phyloP scores from a whole-genome alignment of 2,113 vertebrate species.

The Indicator maculatus region DNA sequence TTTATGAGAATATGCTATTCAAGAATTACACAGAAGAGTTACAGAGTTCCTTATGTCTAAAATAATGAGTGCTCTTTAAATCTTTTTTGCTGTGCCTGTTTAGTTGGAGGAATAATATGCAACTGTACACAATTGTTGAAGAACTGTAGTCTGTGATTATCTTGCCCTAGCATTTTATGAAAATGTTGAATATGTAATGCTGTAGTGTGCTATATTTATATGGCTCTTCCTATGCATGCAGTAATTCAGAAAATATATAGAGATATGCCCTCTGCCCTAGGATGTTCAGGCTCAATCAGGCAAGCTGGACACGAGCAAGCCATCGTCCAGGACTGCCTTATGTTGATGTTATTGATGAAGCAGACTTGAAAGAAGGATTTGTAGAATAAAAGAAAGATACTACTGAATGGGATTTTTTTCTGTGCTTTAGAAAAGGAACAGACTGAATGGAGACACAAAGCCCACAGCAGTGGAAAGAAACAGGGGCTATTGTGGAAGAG shows the following conservation, averaged over 20 bases:
- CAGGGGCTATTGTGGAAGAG: not conserved
- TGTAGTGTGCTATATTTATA: not conserved
- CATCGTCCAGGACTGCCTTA: constrained; percentile 1
- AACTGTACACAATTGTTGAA: not conserved
- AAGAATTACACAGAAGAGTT: constrained; percentile 17
- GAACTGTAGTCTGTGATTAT: not conserved
- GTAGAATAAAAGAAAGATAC: not conserved
- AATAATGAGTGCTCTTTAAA: constrained; percentile 27
- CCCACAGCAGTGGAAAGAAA: not conserved
- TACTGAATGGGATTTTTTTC: not conserved
- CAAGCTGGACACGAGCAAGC: not conserved
- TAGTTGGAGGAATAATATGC: not conserved
- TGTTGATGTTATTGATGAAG: constrained; percentile 19
- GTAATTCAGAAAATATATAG: not conserved
- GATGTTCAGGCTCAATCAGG: not conserved
- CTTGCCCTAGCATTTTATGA: not conserved
- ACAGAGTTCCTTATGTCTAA: constrained; percentile 23
- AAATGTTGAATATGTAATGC: not conserved
- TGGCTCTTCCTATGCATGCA: not conserved
- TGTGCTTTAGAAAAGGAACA: not conserved
- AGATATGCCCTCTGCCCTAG: not conserved
- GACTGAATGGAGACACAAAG: constrained; percentile 17
- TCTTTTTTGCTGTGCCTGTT: not conserved
- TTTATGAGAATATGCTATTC: constrained; percentile 38
- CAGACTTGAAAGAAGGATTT: constrained; percentile 38